Percentiles rank a stretch among this genome's conserved stretches.
phyloP scores from a whole-genome alignment of 2,113 vertebrate species.

The Cairina moschata region DNA sequence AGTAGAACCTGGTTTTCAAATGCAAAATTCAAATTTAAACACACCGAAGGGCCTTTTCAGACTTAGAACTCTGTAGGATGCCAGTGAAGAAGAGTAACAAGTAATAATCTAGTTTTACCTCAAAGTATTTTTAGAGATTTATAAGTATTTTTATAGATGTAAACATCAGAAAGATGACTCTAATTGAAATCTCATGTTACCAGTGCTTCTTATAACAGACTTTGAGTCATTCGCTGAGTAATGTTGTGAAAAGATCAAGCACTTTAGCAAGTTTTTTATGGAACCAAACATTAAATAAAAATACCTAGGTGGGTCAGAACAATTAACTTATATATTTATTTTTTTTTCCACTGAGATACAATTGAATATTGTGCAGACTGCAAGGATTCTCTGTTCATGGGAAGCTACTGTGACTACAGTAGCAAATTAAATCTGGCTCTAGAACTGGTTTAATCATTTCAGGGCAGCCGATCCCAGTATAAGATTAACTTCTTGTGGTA shows the following conservation, averaged over 20 bases:
- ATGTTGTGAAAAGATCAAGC: neutral
- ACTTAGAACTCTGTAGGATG: neutral
- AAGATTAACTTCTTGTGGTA: constrained; percentile 31
- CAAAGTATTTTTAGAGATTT: neutral
- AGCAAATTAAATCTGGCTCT: constrained; percentile 43
- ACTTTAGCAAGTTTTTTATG: constrained; percentile 1
- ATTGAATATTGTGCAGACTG: neutral
- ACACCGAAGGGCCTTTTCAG: neutral
- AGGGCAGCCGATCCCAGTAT: neutral
- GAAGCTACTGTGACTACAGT: constrained; percentile 18
- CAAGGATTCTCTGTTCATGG: neutral
- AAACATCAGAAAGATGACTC: neutral
- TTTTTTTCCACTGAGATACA: neutral
- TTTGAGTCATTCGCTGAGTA: neutral
- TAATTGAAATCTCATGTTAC: neutral
- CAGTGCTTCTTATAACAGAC: neutral
- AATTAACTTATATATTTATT: neutral
- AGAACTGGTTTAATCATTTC: constrained; percentile 1
- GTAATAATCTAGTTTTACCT: neutral
- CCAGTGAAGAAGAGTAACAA: neutral
- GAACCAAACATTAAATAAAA: constrained; percentile 1
- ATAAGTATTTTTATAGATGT: constrained; percentile 1
- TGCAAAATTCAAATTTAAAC: neutral
- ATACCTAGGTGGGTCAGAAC: neutral
- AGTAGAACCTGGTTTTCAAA: neutral